phyloP scores from a whole-genome alignment of 2,888 invertebrate species.

The Gortyna flavago region DNA sequence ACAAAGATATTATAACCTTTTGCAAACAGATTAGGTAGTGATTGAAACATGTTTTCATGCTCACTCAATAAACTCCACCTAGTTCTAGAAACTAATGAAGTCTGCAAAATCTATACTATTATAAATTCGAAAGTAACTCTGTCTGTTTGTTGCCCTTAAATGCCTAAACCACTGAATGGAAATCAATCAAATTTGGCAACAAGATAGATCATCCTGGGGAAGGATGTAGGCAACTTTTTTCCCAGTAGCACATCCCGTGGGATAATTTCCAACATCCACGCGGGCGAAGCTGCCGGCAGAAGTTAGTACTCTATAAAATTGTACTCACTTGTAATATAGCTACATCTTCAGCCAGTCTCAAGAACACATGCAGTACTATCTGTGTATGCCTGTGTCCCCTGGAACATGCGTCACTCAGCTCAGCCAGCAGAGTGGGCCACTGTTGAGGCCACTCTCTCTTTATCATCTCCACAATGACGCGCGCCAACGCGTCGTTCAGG shows the following conservation, averaged over 20 bases:
- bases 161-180: not conserved
- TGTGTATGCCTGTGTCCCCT: slow-evolving; percentile 97
- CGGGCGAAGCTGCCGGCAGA: not conserved
- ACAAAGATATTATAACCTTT: not conserved
- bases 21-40: not conserved
- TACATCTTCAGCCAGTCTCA: slow-evolving; percentile 98
- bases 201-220: not conserved
- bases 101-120: not conserved
- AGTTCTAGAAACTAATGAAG: not conserved
- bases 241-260: not conserved
- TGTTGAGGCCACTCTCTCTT: slow-evolving; percentile 99
- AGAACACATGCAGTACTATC: slow-evolving; percentile 96
- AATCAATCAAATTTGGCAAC: not conserved
- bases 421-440: slow-evolving; percentile 96
- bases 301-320: slow-evolving; percentile 20
- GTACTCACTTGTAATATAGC: slow-evolving; percentile 94
- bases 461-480: slow-evolving; percentile 98
- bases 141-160: not conserved
- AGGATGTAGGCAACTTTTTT: not conserved
- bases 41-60: not conserved
- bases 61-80: not conserved
- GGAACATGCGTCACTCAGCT: slow-evolving; percentile 95
- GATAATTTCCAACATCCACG: not conserved
- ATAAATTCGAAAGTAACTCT: not conserved
- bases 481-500: slow-evolving; percentile 95